These are phyloP conservation scores for Psittacula echo DNA, from an alignment of 2,797 vertebrate genomes.

Conservation along the genomic window DNA sequence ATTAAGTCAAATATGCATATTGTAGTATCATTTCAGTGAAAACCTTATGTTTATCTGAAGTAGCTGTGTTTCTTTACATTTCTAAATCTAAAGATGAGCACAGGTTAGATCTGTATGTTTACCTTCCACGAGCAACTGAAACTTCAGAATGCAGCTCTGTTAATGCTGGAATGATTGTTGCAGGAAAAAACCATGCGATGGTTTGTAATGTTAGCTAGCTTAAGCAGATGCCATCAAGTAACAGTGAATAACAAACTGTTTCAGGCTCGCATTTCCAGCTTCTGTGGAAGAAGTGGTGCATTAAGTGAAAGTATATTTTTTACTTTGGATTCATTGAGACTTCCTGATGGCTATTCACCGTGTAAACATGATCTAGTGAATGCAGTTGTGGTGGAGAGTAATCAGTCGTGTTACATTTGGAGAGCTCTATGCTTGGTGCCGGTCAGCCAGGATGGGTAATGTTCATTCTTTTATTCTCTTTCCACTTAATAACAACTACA, in stretches of 20 bases:
- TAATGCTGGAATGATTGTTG: background rate
- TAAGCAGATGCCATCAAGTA: background rate
- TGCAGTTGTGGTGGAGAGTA: constrained; percentile 91
- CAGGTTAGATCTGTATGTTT: background rate
- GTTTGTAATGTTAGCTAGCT: background rate
- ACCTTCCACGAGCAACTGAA: background rate
- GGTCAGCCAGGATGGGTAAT: constrained; percentile 75
- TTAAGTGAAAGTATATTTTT: constrained; percentile 90
- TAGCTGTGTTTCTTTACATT: background rate
- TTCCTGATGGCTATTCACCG: constrained; percentile 86
- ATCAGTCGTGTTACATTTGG: constrained; percentile 90
- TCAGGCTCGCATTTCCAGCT: constrained; percentile 86
- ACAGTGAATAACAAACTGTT: background rate
- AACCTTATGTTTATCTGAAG: background rate
- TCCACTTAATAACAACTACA: background rate
- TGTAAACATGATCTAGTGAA: constrained; percentile 83
- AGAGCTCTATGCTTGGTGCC: constrained; percentile 92
- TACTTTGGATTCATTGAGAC: constrained; percentile 85
- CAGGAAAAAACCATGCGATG: background rate
- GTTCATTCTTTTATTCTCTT: background rate
- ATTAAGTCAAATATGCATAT: background rate
- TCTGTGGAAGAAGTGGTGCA: constrained; percentile 85
- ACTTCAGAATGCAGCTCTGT: background rate
- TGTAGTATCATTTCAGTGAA: background rate
- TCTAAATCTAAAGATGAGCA: background rate